Percentiles rank a stretch among this genome's conserved stretches.
Evolutionary conservation across 2,113 vertebrate species (phyloP).

Genomic region (Natator depressus): DNA sequence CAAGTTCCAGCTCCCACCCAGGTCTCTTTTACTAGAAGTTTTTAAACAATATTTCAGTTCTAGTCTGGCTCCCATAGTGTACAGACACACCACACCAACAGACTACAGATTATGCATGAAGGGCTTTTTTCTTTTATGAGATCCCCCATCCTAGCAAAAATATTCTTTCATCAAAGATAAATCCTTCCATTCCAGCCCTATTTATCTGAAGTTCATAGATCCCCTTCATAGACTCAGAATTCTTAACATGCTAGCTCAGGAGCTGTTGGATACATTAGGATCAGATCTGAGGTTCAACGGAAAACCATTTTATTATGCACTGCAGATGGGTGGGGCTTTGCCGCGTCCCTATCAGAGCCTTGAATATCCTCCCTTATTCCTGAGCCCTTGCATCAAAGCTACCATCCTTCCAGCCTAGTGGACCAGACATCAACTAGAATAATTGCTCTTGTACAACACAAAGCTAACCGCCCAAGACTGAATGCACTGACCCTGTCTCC

Average conservation of each 20-base stretch:
- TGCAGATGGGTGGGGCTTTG: not conserved
- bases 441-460: not conserved
- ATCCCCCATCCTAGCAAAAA: not conserved
- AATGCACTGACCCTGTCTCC: not conserved
- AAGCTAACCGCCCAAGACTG: not conserved
- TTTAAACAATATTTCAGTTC: not conserved
- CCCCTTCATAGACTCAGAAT: not conserved
- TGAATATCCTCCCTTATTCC: not conserved
- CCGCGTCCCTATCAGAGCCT: not conserved
- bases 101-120: not conserved
- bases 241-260: not conserved
- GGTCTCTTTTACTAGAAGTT: not conserved
- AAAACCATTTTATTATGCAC: not conserved
- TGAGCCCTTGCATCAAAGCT: not conserved
- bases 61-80: not conserved
- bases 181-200: not conserved
- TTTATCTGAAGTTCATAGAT: not conserved
- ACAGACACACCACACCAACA: not conserved
- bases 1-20: not conserved
- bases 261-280: not conserved
- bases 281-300: not conserved
- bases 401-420: not conserved
- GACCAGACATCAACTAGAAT: not conserved
- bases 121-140: not conserved
- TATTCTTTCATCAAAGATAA: not conserved